Base-by-base conservation (phyloP, 1,140 invertebrate species). In the Trichonephila clavata region DNA sequence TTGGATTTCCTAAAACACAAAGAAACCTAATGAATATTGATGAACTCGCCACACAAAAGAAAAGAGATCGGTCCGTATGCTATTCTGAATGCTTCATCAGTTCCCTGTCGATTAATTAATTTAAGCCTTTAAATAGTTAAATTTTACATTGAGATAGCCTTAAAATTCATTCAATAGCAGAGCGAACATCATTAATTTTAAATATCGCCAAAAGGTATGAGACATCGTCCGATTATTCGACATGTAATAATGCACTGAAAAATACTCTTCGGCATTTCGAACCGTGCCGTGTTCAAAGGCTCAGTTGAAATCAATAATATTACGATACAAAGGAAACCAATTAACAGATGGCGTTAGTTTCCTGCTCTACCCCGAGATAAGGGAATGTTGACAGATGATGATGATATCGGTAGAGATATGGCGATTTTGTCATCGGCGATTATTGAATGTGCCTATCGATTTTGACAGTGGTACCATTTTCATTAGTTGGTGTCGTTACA, bases 161-260 rank as follows among this genome's bases (percentile, higher is more conserved):
- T 88, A 60, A 88, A 88, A 65, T 43, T n/a, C 86, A 65, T 60
- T 71, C 86, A 32, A 60, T 60, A 86, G 86, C 86, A 71, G 63
- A 80, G 63, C 39, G 88, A 50, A 71, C 86, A 80, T 90, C 88
- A 90, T 90, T 90, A 90, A 90, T 90, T 90, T 90, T 90, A 90
- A 90, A 90, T 90, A 90, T 90, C 68, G 88, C 88, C 88, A 90
- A 90, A 80, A 90, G 27, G 71, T 77, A 32, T 39, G 71, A 27
- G 71, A 39, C 71, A 77, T 77, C 27, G 3, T 77, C 86, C 63
- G 63, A 88, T 88, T 88, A 71, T 88, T 68, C 86, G 86, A 71
- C 86, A 88, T 39, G 86, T 71, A 88, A 88, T 88, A 88, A 88
- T 71, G 68, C 50, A 90, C 59, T 90, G 88, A 90, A 90, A 90